These are phyloP conservation scores for Enteromius trimaculatus DNA, from an alignment of 2,797 vertebrate species.

Conservation along the genomic window DNA sequence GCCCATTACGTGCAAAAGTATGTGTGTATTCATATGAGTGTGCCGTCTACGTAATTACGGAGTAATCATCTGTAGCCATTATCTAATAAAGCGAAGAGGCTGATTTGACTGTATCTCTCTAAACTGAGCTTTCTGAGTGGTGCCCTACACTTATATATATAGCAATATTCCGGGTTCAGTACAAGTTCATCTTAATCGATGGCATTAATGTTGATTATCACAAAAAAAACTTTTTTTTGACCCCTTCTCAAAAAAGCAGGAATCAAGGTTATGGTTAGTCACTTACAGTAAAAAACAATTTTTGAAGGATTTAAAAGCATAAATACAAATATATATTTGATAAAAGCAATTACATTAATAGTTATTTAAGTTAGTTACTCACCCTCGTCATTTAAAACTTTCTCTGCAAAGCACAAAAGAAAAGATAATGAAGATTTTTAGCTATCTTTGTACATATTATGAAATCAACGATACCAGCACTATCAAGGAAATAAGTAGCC, in stretches of 20 bases:
- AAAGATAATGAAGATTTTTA: neutral
- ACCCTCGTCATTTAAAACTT: neutral
- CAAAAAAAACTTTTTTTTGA: neutral
- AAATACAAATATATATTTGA: neutral
- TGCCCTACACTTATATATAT: neutral
- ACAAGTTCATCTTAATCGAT: neutral
- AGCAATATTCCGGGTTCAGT: neutral
- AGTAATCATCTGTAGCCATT: constrained; percentile 40
- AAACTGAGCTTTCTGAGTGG: constrained; percentile 2
- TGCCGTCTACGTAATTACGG: constrained; percentile 24
- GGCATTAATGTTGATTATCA: neutral
- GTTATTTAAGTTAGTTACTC: neutral
- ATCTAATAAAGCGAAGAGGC: constrained; percentile 34
- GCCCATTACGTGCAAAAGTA: constrained; percentile 23
- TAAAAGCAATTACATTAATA: neutral
- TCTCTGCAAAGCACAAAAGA: neutral
- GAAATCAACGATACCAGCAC: neutral
- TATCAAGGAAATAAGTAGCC: neutral
- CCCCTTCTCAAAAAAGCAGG: neutral
- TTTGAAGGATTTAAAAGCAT: constrained; percentile 14
- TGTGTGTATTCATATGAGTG: constrained; percentile 21
- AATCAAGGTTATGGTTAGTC: neutral
- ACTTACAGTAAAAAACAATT: neutral
- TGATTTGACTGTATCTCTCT: constrained; percentile 16
- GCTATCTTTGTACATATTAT: neutral